Percentiles rank a stretch among this genome's conserved stretches.
Evolutionary conservation across 2,113 vertebrate species (phyloP).

Genomic region (Muntiacus muntjak): DNA sequence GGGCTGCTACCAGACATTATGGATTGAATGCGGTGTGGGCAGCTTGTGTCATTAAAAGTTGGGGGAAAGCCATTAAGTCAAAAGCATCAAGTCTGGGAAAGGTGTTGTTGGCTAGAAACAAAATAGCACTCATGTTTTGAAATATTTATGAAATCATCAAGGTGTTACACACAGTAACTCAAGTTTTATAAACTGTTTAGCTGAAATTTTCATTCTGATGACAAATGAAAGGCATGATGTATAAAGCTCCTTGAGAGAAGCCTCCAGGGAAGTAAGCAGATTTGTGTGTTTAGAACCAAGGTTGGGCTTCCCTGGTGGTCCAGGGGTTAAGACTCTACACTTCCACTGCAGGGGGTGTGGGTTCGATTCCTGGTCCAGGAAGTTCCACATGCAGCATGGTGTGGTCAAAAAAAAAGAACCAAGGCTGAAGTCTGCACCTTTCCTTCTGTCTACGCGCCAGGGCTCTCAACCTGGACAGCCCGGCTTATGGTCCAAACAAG

Average conservation of each 20-base stretch:
- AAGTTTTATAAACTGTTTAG: slow-evolving; percentile 68
- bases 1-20: not conserved
- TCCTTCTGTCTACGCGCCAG: not conserved
- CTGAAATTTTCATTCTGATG: slow-evolving; percentile 63
- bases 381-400: not conserved
- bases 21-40: not conserved
- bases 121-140: slow-evolving; percentile 38
- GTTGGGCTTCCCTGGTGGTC: not conserved
- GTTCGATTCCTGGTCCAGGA: not conserved
- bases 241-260: slow-evolving; percentile 32
- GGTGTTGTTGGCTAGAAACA: not conserved
- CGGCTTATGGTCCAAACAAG: not conserved
- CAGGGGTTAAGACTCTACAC: not conserved
- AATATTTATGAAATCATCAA: not conserved
- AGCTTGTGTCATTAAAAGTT: not conserved
- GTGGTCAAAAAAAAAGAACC: not conserved
- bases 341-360: not conserved
- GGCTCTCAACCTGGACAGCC: not conserved
- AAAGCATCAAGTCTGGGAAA: not conserved
- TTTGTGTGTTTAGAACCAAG: not conserved
- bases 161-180: slow-evolving; percentile 48
- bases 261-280: slow-evolving; percentile 60
- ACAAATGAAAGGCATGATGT: slow-evolving; percentile 62
- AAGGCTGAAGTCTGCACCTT: not conserved
- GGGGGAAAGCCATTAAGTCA: not conserved